Evolutionary conservation across 2,113 vertebrate genomes (phyloP).

Genomic region (Nanorana parkeri): DNA sequence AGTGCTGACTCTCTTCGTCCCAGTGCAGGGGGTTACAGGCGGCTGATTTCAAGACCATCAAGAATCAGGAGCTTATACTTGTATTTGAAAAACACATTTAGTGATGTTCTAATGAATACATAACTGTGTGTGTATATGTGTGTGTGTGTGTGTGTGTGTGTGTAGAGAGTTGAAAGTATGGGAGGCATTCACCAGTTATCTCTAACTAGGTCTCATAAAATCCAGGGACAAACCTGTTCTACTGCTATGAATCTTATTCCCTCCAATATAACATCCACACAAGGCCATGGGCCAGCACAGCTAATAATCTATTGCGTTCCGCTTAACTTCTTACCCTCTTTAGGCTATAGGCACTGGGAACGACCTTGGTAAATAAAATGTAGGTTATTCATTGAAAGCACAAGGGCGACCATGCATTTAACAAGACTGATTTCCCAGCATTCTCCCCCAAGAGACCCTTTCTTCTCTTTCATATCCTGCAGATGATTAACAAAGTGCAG

Average conservation of each 20-base stretch:
- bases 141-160: no score
- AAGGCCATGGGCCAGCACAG: conserved; percentile 20
- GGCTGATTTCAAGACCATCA: no score
- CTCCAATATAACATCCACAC: neutral
- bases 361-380: conserved; percentile 53
- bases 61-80: no score
- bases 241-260: conserved; percentile 8
- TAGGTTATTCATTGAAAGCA: conserved; percentile 55
- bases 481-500: conserved; percentile 62
- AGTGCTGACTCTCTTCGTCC: no score
- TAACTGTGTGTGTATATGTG: no score
- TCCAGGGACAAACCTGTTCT: neutral
- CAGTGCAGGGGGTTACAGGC: no score
- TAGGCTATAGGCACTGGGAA: conserved; percentile 34
- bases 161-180: neutral
- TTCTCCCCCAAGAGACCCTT: conserved; percentile 50
- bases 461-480: conserved; percentile 58
- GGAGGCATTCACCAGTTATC: conserved; percentile 8
- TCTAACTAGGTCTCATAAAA: conserved; percentile 10
- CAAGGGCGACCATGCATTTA: conserved; percentile 15
- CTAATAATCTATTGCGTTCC: conserved; percentile 37
- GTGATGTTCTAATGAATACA: no score
- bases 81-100: no score
- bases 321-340: conserved; percentile 11
- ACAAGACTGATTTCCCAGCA: conserved; percentile 38